phyloP scores from a whole-genome alignment of 2,113 vertebrate species.

The Felis catus region DNA sequence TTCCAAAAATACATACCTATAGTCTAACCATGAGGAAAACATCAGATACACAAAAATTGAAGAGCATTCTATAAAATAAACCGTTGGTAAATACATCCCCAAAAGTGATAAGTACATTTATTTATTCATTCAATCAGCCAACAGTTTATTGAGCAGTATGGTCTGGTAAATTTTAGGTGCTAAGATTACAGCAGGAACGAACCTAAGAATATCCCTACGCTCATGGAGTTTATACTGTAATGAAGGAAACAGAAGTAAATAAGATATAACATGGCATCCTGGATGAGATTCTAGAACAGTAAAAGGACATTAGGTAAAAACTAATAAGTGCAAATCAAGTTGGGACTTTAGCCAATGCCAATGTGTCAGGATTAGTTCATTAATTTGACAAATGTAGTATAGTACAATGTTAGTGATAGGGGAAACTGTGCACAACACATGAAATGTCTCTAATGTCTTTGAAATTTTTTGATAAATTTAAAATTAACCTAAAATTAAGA shows the following conservation, averaged over 20 bases:
- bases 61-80: neutral
- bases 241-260: neutral
- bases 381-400: neutral
- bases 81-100: neutral
- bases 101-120: neutral
- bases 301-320: neutral
- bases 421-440: neutral
- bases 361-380: neutral
- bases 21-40: neutral
- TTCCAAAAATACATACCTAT: neutral
- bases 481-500: neutral
- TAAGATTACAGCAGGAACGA: neutral
- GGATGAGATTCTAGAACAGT: neutral
- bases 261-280: neutral
- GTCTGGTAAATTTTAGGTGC: neutral
- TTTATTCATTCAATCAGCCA: neutral
- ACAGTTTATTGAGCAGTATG: neutral
- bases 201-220: neutral
- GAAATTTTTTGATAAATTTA: neutral
- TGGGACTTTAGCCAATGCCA: neutral
- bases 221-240: neutral
- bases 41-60: neutral
- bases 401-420: neutral
- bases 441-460: neutral
- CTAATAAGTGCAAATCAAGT: neutral